phyloP scores from a whole-genome alignment of 2,113 vertebrate species.

The Tragelaphus imberbis region DNA sequence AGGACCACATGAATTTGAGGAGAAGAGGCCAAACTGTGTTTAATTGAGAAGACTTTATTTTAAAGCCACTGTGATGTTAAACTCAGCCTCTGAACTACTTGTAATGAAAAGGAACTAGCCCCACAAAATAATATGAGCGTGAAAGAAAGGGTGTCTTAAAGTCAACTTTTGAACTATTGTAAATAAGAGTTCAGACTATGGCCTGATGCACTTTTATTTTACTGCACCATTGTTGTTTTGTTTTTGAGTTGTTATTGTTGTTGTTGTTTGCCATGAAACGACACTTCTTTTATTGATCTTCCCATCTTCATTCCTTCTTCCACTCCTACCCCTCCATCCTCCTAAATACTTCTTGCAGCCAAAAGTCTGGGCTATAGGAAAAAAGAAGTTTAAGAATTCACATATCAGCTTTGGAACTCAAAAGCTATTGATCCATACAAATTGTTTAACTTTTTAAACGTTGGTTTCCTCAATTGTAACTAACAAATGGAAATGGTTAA shows the following conservation, averaged over 20 bases:
- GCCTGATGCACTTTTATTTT: background rate
- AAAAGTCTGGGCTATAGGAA: background rate
- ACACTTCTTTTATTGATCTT: background rate
- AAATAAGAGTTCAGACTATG: background rate
- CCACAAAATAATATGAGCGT: background rate
- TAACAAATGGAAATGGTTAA: background rate
- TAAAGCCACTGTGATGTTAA: background rate
- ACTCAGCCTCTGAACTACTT: background rate
- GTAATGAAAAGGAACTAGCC: background rate
- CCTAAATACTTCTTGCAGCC: background rate
- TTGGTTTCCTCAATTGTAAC: background rate
- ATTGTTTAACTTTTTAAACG: conserved; percentile 4
- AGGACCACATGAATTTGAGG: background rate
- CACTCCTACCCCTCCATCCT: background rate
- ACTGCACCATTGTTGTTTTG: background rate
- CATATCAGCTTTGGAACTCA: background rate
- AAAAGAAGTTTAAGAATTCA: background rate
- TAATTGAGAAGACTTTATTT: background rate
- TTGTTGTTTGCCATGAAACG: background rate
- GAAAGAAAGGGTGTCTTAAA: background rate
- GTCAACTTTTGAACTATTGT: background rate
- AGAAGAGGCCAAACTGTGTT: background rate
- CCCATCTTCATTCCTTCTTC: background rate
- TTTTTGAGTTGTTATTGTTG: too few relatives aligned
- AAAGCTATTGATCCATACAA: background rate